Percentiles rank a stretch among this genome's conserved stretches.
Conservation (phyloP, 2,888 invertebrate genomes). For the Heliothis peltigera region DNA sequence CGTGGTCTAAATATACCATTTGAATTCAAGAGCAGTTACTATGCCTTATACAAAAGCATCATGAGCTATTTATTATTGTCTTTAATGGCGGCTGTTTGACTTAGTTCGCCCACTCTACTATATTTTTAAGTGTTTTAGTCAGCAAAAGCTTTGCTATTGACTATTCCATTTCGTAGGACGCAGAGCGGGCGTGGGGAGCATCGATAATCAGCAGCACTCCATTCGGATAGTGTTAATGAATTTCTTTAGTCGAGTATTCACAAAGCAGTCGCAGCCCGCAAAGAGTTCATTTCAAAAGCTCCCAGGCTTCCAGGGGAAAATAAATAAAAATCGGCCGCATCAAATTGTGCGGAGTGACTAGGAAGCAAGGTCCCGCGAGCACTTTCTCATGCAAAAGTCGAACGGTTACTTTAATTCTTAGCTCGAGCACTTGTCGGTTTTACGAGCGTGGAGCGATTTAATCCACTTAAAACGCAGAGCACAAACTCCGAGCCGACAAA, state of each 20-base stretch:
- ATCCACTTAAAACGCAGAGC: slow-evolving; percentile 90
- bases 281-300: slow-evolving; percentile 77
- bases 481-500: slow-evolving; percentile 89
- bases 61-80: slow-evolving; percentile 81
- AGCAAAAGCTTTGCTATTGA: slow-evolving; percentile 55
- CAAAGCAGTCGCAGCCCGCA: slow-evolving; percentile 78
- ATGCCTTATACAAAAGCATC: slow-evolving; percentile 76
- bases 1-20: slow-evolving; percentile 86
- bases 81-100: slow-evolving; percentile 77
- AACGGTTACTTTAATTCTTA: slow-evolving; percentile 90
- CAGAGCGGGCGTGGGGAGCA: slow-evolving; percentile 67
- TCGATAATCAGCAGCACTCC: slow-evolving; percentile 71
- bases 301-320: slow-evolving; percentile 77
- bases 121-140: slow-evolving; percentile 56
- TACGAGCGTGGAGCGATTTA: slow-evolving; percentile 90
- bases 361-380: slow-evolving; percentile 82
- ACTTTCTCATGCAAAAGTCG: slow-evolving; percentile 90
- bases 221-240: slow-evolving; percentile 81
- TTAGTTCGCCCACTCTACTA: slow-evolving; percentile 65
- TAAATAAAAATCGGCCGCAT: slow-evolving; percentile 80
- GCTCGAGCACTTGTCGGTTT: slow-evolving; percentile 89
- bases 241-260: slow-evolving; percentile 84
- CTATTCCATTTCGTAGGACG: slow-evolving; percentile 62
- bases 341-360: slow-evolving; percentile 82
- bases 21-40: slow-evolving; percentile 85